These are phyloP conservation scores for Cyanistes caeruleus DNA, from an alignment of 2,113 vertebrate genomes.

Conservation along the genomic window DNA sequence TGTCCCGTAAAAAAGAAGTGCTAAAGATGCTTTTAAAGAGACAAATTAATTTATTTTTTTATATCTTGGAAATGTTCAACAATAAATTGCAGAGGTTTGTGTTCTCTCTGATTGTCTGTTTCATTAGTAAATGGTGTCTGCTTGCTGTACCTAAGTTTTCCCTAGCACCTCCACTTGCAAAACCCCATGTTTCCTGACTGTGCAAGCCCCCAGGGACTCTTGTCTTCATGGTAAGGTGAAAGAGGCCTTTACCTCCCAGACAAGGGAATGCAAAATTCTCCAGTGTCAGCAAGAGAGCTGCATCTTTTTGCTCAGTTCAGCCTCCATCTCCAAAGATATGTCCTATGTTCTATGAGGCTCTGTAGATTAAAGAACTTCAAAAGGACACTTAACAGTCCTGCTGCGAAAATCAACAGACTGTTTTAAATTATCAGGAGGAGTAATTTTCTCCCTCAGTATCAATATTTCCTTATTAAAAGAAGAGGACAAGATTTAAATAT, in stretches of 20 bases:
- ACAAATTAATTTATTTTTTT: background rate
- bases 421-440: conserved; percentile 29
- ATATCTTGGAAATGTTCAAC: background rate
- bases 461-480: conserved; percentile 43
- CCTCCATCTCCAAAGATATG: background rate
- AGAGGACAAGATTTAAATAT: conserved; percentile 54
- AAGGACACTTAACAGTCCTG: background rate
- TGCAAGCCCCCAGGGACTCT: background rate
- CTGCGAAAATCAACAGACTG: background rate
- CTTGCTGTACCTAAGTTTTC: background rate
- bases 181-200: background rate
- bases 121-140: background rate
- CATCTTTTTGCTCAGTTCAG: background rate
- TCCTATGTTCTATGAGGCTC: background rate
- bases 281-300: background rate
- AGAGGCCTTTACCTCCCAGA: background rate
- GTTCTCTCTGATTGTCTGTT: background rate
- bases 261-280: background rate
- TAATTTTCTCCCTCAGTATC: conserved; percentile 19
- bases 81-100: background rate
- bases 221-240: background rate
- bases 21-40: background rate
- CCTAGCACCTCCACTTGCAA: background rate
- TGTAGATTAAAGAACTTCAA: background rate
- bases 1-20: background rate